Percentiles rank a stretch among this genome's conserved stretches.
phyloP scores from a whole-genome alignment of 2,113 vertebrate species.

The Myrmecophaga tridactyla region DNA sequence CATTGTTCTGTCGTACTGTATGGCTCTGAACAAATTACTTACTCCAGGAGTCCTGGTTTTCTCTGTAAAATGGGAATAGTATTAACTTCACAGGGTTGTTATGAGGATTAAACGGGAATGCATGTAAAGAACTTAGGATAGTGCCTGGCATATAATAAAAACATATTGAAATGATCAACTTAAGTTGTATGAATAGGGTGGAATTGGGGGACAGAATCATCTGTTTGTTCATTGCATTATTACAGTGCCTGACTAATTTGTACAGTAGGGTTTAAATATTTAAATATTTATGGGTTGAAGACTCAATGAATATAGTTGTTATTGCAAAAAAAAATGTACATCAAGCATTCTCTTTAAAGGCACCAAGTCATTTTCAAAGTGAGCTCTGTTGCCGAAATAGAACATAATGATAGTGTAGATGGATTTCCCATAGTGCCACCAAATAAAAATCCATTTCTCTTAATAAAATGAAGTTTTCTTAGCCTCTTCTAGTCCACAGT shows the following conservation, averaged over 20 bases:
- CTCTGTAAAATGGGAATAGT: not conserved
- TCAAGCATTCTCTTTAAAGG: conserved; percentile 41
- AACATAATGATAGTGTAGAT: not conserved
- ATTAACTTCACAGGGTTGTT: not conserved
- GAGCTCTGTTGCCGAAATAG: not conserved
- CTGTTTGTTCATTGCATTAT: not conserved
- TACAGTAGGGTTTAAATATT: not conserved
- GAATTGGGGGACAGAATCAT: not conserved
- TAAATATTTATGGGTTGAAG: not conserved
- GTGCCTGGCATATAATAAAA: not conserved
- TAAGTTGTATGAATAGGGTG: not conserved
- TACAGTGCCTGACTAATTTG: not conserved
- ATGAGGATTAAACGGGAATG: not conserved
- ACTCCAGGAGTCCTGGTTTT: not conserved
- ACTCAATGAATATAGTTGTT: not conserved
- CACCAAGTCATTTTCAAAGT: not conserved
- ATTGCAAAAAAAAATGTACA: too few relatives aligned
- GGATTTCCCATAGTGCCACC: not conserved
- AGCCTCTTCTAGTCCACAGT: not conserved
- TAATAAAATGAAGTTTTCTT: conserved; percentile 7
- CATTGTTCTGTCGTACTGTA: not conserved
- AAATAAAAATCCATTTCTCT: not conserved
- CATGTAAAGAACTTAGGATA: not conserved
- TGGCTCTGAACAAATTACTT: not conserved
- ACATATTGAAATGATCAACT: not conserved